Base-by-base conservation (phyloP, 2,797 vertebrate species). In the Poecilia gillii region DNA sequence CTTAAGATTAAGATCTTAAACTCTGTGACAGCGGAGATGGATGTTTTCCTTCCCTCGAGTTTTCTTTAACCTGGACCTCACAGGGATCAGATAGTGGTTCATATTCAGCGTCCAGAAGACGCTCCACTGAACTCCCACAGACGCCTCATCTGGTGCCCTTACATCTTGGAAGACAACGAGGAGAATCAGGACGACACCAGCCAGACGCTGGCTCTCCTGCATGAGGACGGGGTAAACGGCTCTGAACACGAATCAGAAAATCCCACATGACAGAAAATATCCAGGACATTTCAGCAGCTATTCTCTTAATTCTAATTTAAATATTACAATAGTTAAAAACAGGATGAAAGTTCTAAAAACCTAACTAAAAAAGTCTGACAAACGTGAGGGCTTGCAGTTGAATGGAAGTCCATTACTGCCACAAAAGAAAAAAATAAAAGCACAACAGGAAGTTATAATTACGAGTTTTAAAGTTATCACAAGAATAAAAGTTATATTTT, bases 111-210 rank as follows among this genome's bases (percentile, higher is more conserved):
- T 41, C 96, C 97, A 47, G 97, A 98, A 9, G 96, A 95, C 16
- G 97, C 97, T 0, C 96, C 96, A 0, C 89, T 99, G 83, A 99
- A 97, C 90, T 97, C 96, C 49, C 96, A 97, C 84, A 96, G 97
- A 16, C 97, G 99, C 55, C 97, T 99, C 85, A 98, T 99, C 89
- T 99, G 99, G 99, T 99, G 98, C 77, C 99, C 99, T 2, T 99
- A 97, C 90, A 99, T 99, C 89, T 96, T 96, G 0, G 99, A 99
- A 8, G 98, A 99, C 76, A 98, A 90, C 0, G 99, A 99, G 72
- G 98, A 99, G 62, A 97, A 95, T 53, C 94, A 94, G 25, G 98
- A 99, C 12, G 99, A 99, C 81, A 90, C 93, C 55, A 98, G 97
- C 90, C 98, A 99, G 90, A 99, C 97, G 0, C 70, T 99, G 92